Conservation (phyloP, 2,113 vertebrate genomes). For the Paramormyrops kingsleyae region DNA sequence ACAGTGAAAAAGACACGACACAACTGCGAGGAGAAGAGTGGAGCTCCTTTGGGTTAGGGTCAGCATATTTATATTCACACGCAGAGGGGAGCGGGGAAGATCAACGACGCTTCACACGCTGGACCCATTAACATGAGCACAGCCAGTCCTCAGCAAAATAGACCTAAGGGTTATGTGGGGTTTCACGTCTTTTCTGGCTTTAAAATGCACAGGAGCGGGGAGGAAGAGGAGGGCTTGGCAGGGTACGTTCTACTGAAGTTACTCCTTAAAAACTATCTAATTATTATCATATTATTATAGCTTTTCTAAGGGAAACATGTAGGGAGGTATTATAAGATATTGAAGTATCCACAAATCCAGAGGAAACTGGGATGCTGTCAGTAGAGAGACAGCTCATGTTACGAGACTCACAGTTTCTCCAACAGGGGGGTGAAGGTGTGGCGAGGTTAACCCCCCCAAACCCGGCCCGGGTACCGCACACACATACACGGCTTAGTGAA, state of each 20-base stretch:
- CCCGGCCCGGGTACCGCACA: neutral
- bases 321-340: neutral
- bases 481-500: neutral
- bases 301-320: neutral
- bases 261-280: neutral
- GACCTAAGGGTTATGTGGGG: neutral
- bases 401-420: neutral
- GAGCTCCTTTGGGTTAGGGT: neutral
- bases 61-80: neutral
- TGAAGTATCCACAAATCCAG: neutral
- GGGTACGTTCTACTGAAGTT: neutral
- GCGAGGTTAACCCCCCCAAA: neutral
- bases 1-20: constrained; percentile 7
- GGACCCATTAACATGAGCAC: neutral
- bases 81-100: neutral
- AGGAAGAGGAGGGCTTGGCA: neutral
- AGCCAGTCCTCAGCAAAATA: neutral
- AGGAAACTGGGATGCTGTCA: neutral
- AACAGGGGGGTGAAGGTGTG: neutral
- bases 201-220: neutral
- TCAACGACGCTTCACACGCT: constrained; percentile 20
- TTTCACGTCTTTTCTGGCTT: neutral
- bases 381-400: neutral
- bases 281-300: neutral
- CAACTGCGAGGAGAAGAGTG: neutral